These are phyloP conservation scores for Merodon equestris DNA, from an alignment of 2,888 invertebrate genomes.

Conservation along the genomic window DNA sequence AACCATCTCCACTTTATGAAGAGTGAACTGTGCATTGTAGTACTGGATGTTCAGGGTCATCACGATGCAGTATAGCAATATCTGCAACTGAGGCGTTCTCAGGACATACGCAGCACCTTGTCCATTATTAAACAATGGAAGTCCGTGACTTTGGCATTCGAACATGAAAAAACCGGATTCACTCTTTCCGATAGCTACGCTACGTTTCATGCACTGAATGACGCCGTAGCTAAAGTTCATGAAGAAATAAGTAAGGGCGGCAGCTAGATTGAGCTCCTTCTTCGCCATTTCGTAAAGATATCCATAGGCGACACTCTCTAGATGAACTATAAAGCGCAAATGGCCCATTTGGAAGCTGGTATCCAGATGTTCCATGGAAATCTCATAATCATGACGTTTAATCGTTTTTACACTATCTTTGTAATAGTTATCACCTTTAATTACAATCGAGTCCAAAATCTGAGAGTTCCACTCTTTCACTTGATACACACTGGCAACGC, in stretches of 20 bases:
- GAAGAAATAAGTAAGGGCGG: slow-evolving; percentile 83
- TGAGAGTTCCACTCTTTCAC: slow-evolving; percentile 83
- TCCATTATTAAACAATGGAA: slow-evolving; percentile 82
- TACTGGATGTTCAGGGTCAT: slow-evolving; percentile 82
- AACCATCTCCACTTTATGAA: slow-evolving; percentile 77
- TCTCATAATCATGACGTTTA: slow-evolving; percentile 80
- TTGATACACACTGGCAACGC: slow-evolving; percentile 82
- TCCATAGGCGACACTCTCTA: slow-evolving; percentile 82
- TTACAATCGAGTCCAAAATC: slow-evolving; percentile 83
- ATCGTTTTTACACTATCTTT: slow-evolving; percentile 80
- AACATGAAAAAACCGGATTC: slow-evolving; percentile 83
- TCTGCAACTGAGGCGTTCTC: slow-evolving; percentile 82
- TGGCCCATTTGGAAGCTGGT: slow-evolving; percentile 81
- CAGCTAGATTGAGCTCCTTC: slow-evolving; percentile 83
- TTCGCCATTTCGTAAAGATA: slow-evolving; percentile 81
- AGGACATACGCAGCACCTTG: slow-evolving; percentile 82
- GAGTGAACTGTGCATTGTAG: slow-evolving; percentile 81
- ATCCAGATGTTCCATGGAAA: slow-evolving; percentile 81
- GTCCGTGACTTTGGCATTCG: slow-evolving; percentile 83
- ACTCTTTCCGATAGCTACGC: slow-evolving; percentile 80
- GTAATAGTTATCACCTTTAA: slow-evolving; percentile 82
- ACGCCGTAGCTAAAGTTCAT: slow-evolving; percentile 81
- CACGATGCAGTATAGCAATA: slow-evolving; percentile 83
- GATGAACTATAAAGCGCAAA: slow-evolving; percentile 81
- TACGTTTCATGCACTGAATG: slow-evolving; percentile 80